These are phyloP conservation scores for Holothuria leucospilota DNA, from an alignment of 53 echinoderm and acorn worm species.

Conservation along the genomic window DNA sequence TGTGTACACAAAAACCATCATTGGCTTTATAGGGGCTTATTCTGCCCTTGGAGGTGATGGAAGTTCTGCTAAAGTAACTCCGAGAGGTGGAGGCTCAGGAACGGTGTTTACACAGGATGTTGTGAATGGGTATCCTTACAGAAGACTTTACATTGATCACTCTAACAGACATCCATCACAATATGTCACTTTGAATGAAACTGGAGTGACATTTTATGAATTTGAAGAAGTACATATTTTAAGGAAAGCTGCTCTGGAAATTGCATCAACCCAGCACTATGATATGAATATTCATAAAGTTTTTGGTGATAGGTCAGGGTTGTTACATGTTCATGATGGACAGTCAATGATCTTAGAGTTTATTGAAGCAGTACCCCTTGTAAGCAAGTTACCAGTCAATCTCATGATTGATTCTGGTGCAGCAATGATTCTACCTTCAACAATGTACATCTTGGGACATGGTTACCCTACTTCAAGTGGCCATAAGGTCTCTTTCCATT, in stretches of 20 bases:
- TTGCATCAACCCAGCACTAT: constrained; percentile 41
- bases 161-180: constrained; percentile 72
- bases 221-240: constrained; percentile 88
- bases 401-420: constrained; percentile 70
- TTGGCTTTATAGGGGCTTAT: constrained; percentile 69
- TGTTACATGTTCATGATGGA: constrained; percentile 71
- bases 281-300: constrained; percentile 77
- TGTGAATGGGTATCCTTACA: constrained; percentile 72
- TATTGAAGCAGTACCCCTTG: constrained; percentile 77
- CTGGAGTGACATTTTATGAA: constrained; percentile 58
- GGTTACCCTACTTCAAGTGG: constrained; percentile 69
- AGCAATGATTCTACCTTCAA: constrained; percentile 81
- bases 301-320: constrained; percentile 77
- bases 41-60: constrained; percentile 74
- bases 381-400: constrained; percentile 86
- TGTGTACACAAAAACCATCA: constrained; percentile 76
- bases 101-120: constrained; percentile 77
- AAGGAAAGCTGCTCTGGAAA: constrained; percentile 73
- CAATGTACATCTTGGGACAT: constrained; percentile 82
- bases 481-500: constrained; percentile 69
- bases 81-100: constrained; percentile 86
- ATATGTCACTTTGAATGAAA: constrained; percentile 83
- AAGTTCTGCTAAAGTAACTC: constrained; percentile 43
- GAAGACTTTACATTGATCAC: constrained; percentile 77
- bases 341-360: constrained; percentile 80